phyloP scores from a whole-genome alignment of 2,113 vertebrate genomes.

The Spea multiplicata region DNA sequence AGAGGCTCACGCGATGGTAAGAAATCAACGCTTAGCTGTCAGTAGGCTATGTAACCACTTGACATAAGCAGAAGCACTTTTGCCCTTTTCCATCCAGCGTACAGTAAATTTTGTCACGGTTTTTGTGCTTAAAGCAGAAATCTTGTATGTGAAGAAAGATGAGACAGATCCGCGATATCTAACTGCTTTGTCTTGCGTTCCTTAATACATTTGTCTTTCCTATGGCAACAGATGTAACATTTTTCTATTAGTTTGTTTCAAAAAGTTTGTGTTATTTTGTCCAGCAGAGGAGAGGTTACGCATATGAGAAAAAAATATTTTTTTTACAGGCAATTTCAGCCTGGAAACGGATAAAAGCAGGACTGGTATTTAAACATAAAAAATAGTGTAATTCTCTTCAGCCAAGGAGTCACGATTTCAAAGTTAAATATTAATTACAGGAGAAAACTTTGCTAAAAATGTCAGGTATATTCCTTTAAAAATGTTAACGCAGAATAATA shows the following conservation, averaged over 20 bases:
- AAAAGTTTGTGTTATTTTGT: background rate
- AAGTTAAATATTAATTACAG: constrained; percentile 2
- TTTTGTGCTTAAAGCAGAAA: constrained; percentile 20
- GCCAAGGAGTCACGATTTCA: background rate
- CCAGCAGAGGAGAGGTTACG: background rate
- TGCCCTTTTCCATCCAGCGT: constrained; percentile 39
- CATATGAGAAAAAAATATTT: background rate
- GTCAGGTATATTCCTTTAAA: background rate
- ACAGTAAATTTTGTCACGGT: constrained; percentile 41
- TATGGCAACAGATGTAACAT: background rate
- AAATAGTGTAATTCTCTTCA: background rate
- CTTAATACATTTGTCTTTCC: constrained; percentile 14
- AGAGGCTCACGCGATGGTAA: constrained; percentile 52
- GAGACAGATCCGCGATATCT: constrained; percentile 24
- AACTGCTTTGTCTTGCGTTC: constrained; percentile 10
- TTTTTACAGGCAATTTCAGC: background rate
- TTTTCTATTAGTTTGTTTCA: constrained; percentile 7
- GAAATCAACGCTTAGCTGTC: constrained; percentile 51
- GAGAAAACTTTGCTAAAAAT: constrained; percentile 4
- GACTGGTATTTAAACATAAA: no score
- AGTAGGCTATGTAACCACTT: constrained; percentile 55
- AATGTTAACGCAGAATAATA: constrained; percentile 18
- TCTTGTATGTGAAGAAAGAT: constrained; percentile 18
- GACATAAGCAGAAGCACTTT: constrained; percentile 37
- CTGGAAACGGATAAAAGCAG: no score